These are phyloP conservation scores for Patella pellucida DNA, from an alignment of 2,888 invertebrate genomes.

Conservation along the genomic window DNA sequence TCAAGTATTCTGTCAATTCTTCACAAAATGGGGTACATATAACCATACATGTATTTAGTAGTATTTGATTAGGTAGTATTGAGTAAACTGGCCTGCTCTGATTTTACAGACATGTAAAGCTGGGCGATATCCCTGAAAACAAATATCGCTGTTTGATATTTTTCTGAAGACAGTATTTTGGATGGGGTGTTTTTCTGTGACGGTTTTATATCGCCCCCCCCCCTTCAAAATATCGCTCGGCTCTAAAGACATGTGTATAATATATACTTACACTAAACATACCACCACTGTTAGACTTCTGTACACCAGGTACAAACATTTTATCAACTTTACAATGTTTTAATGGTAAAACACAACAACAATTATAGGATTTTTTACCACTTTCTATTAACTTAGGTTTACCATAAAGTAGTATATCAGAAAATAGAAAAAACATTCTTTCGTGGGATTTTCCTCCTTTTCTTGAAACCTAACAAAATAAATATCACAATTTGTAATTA, in stretches of 20 bases:
- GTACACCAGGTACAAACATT: conserved; percentile 76
- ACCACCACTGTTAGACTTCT: conserved; percentile 42
- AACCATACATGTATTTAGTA: too few relatives aligned
- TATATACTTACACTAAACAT: conserved; percentile 55
- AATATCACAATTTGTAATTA: neutral
- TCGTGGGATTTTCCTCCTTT: conserved; percentile 71
- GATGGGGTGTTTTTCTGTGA: too few relatives aligned
- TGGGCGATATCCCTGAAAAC: too few relatives aligned
- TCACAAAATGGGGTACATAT: too few relatives aligned
- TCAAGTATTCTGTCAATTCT: too few relatives aligned
- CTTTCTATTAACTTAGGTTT: conserved; percentile 77
- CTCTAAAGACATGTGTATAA: neutral
- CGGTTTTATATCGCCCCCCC: too few relatives aligned
- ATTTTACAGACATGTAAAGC: too few relatives aligned
- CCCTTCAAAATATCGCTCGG: too few relatives aligned
- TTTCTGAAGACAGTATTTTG: too few relatives aligned
- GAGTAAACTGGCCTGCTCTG: too few relatives aligned
- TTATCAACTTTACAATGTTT: conserved; percentile 79
- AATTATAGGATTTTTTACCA: conserved; percentile 74
- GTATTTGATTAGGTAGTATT: too few relatives aligned
- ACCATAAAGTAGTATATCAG: conserved; percentile 82
- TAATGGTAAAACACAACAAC: conserved; percentile 80
- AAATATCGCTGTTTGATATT: too few relatives aligned
- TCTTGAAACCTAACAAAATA: conserved; percentile 72
- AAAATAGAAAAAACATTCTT: conserved; percentile 80